phyloP scores from a whole-genome alignment of 2,888 invertebrate species.

The Furcula furcula region DNA sequence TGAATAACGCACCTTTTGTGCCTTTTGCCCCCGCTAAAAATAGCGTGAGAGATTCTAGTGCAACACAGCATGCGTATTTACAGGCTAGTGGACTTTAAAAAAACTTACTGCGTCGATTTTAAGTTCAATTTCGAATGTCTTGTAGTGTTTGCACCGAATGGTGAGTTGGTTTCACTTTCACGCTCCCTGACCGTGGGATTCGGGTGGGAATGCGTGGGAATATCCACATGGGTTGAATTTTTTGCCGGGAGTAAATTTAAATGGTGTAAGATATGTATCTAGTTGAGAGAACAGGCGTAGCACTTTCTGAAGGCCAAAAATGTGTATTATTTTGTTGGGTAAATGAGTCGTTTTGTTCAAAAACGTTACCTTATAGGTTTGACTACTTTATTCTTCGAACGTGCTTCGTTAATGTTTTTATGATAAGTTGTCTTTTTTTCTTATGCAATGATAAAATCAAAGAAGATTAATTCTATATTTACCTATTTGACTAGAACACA shows the following conservation, averaged over 20 bases:
- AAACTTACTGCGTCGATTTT: not conserved
- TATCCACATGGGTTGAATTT: slow-evolving; percentile 21
- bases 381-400: too few species aligned
- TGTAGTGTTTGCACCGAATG: slow-evolving; percentile 3
- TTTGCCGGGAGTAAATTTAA: slow-evolving; percentile 22
- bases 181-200: slow-evolving; percentile 32
- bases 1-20: slow-evolving; percentile 8
- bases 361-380: too few species aligned
- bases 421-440: too few species aligned
- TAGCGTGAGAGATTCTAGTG: slow-evolving; percentile 34
- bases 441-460: too few species aligned
- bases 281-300: slow-evolving; percentile 4
- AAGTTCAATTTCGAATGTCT: slow-evolving; percentile 8
- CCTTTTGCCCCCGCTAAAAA: slow-evolving; percentile 26
- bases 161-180: slow-evolving; percentile 27
- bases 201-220: slow-evolving; percentile 33
- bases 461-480: too few species aligned
- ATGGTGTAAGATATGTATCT: slow-evolving; percentile 11
- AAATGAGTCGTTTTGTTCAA: too few species aligned
- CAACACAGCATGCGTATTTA: slow-evolving; percentile 7
- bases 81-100: not conserved
- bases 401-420: too few species aligned
- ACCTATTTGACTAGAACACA: too few species aligned
- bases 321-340: too few species aligned
- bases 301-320: slow-evolving; percentile 1